phyloP scores from a whole-genome alignment of 2,113 vertebrate species.

The Anhinga rufa region DNA sequence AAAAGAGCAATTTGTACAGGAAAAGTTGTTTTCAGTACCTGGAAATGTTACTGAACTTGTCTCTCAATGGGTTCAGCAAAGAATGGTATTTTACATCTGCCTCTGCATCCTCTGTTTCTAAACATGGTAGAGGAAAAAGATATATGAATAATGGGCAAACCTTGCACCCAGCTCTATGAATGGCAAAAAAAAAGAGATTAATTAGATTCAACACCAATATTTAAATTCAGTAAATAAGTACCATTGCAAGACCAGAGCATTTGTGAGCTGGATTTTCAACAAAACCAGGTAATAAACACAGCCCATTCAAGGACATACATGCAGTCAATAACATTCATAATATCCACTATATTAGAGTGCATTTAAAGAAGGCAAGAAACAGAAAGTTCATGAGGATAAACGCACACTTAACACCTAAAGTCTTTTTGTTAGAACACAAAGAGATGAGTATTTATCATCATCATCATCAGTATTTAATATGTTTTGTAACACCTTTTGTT shows the following conservation, averaged over 20 bases:
- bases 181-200: neutral
- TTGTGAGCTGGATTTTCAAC: neutral
- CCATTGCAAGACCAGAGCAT: neutral
- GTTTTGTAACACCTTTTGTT: neutral
- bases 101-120: neutral
- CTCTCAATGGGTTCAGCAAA: neutral
- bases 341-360: neutral
- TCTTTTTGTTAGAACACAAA: neutral
- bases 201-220: neutral
- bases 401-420: neutral
- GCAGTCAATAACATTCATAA: neutral
- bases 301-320: neutral
- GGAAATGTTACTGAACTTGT: neutral
- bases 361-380: neutral
- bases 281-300: neutral
- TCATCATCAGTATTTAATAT: neutral
- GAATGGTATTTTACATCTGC: neutral
- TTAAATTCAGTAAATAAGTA: neutral
- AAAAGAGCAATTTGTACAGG: neutral
- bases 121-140: neutral
- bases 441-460: neutral
- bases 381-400: neutral
- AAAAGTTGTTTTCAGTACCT: neutral
- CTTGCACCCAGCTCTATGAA: neutral
- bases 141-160: neutral